Evolutionary conservation across 1,140 invertebrate species (phyloP), one percentile per base, ranked within the genome.

Genomic region (Sitodiplosis mosellana): DNA sequence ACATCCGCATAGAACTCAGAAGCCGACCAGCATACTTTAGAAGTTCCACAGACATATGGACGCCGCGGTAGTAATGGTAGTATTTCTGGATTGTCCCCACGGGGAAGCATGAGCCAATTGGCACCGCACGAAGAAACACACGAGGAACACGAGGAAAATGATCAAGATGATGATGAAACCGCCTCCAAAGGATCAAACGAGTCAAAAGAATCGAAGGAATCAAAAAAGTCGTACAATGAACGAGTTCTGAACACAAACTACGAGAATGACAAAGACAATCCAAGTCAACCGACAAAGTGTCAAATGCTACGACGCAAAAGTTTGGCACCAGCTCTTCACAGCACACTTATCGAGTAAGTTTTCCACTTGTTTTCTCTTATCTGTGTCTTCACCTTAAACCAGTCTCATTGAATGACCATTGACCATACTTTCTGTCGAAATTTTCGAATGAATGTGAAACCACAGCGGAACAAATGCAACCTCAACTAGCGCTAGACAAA

Each of bases 261-360:
- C 10, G 43, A 45, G 15, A 21, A 45, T n/a, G 22, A 45, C 17
- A 45, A 45, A 19, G 43, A 45, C 3, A 27, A 45, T 14, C 5
- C 36, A 14, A 18, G 17, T 12, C 7, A 5, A 12, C 43, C 43
- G 12, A 27, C 21, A 27, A 59, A 59, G 1, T 47, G 47, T 17
- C 53, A 56, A 17, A 33, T 63, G 33, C 18, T 56, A 14, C 54
- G 61, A 2, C 61, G 61, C 20, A 55, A 58, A 17, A 63, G 61
- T 46, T 59, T 63, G n/a, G 47, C 57, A 10, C 59, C 59, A 22
- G 45, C 62, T 43, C 54, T 53, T 18, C 50, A 60, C 8, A 63
- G 56, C 27, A 27, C 27, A 27, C 10, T 27, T 37, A 56, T 59
- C 45, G 44, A 53, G 61, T 64, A 59, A 63, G 61, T 64, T 54